A percentile compares a stretch with the other conserved stretches of the same genome.
Evolutionary conservation across 2,888 invertebrate species (phyloP).

Genomic region (Eumacrocentrus americanus): DNA sequence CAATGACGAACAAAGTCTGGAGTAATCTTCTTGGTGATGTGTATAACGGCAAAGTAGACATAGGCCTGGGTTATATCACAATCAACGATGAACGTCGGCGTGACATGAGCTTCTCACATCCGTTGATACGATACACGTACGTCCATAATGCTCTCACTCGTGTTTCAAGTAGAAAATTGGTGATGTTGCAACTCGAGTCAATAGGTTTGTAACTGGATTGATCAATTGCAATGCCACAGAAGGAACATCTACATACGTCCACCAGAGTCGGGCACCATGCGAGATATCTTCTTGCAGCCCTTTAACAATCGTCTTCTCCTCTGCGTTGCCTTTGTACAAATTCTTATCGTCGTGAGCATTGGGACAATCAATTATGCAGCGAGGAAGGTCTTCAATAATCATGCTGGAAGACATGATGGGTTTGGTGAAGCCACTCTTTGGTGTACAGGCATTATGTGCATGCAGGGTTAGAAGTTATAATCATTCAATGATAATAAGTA

Average conservation of each 20-base stretch:
- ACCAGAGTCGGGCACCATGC: slow-evolving; percentile 67
- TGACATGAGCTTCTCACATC: slow-evolving; percentile 69
- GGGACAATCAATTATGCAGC: slow-evolving; percentile 62
- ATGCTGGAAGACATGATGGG: slow-evolving; percentile 54
- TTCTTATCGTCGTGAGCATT: slow-evolving; percentile 64
- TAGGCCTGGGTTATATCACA: slow-evolving; percentile 68
- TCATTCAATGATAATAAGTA: slow-evolving; percentile 3
- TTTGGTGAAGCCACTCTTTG: slow-evolving; percentile 68
- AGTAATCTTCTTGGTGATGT: slow-evolving; percentile 68
- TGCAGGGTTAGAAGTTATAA: slow-evolving; percentile 64
- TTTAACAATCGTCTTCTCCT: slow-evolving; percentile 66
- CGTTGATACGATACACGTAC: slow-evolving; percentile 69
- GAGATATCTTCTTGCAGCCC: slow-evolving; percentile 70
- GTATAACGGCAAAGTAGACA: slow-evolving; percentile 65
- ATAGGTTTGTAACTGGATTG: not conserved
- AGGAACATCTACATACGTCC: slow-evolving; percentile 70
- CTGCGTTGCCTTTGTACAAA: slow-evolving; percentile 65
- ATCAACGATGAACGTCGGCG: slow-evolving; percentile 63
- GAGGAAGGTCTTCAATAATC: slow-evolving; percentile 46
- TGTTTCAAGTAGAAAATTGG: not conserved
- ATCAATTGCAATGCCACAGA: slow-evolving; percentile 54
- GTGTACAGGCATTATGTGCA: slow-evolving; percentile 70
- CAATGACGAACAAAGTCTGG: slow-evolving; percentile 66
- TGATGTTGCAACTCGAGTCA: not conserved
- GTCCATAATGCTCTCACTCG: too few species aligned